phyloP scores from a whole-genome alignment of 2,113 vertebrate species.

The Tachysurus fulvidraco region DNA sequence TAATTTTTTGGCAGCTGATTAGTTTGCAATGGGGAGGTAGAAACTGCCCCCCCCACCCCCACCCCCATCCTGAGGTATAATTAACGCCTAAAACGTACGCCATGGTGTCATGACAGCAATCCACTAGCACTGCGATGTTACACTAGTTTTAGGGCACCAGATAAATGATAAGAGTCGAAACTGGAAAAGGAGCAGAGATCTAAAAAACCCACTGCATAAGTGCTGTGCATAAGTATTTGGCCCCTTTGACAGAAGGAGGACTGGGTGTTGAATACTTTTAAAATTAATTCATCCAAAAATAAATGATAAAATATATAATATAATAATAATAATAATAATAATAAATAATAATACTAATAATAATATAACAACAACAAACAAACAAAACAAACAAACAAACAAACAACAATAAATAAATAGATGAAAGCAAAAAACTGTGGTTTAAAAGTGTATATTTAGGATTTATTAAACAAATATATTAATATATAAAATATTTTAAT shows the following conservation, averaged over 20 bases:
- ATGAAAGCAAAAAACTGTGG: too few relatives aligned
- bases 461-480: too few relatives aligned
- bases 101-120: constrained; percentile 71
- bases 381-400: too few relatives aligned
- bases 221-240: not conserved
- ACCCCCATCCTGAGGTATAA: constrained; percentile 86
- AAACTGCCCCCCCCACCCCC: constrained; percentile 51
- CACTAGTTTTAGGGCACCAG: constrained; percentile 38
- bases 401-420: too few relatives aligned
- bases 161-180: constrained; percentile 25
- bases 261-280: not conserved
- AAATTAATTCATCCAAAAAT: not conserved
- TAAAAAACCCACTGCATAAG: not conserved
- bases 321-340: too few relatives aligned
- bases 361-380: too few relatives aligned
- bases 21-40: constrained; percentile 88
- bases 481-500: too few relatives aligned
- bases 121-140: constrained; percentile 50
- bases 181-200: not conserved
- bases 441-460: too few relatives aligned
- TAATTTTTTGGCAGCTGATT: constrained; percentile 99
- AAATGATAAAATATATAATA: too few relatives aligned
- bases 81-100: constrained; percentile 85
- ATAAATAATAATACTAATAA: too few relatives aligned
- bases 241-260: not conserved